Conservation (phyloP, 2,888 invertebrate species). For the Megaustenia siamemsis region DNA sequence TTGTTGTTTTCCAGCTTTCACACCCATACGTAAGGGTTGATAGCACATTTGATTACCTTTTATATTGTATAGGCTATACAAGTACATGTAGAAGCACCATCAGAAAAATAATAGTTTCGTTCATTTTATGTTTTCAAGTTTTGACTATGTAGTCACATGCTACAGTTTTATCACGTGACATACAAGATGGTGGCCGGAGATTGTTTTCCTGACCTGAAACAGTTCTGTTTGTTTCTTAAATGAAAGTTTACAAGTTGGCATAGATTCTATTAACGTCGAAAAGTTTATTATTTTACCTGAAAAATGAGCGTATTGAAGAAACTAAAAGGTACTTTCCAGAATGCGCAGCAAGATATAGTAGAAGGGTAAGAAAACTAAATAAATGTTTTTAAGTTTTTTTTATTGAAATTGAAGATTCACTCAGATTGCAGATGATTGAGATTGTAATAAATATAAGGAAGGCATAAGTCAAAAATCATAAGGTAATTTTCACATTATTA, state of each 20-base stretch:
- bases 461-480: too few species aligned
- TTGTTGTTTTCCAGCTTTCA: too few species aligned
- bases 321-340: constrained; percentile 68
- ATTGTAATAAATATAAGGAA: too few species aligned
- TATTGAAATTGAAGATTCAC: too few species aligned
- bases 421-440: too few species aligned
- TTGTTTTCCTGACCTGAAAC: not conserved
- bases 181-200: constrained; percentile 9
- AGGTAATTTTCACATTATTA: too few species aligned
- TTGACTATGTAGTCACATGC: constrained; percentile 16
- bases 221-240: not conserved
- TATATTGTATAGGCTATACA: too few species aligned
- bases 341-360: constrained; percentile 66
- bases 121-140: not conserved
- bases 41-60: too few species aligned
- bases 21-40: too few species aligned
- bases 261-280: not conserved
- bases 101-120: not conserved
- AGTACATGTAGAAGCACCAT: not conserved
- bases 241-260: not conserved
- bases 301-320: constrained; percentile 30
- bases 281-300: not conserved
- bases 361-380: constrained; percentile 25
- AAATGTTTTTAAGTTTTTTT: too few species aligned
- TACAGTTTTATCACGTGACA: constrained; percentile 18